Percentiles rank a stretch among this genome's conserved stretches.
phyloP scores from a whole-genome alignment of 1,140 invertebrate species.

The Andrena cerasifolii region DNA sequence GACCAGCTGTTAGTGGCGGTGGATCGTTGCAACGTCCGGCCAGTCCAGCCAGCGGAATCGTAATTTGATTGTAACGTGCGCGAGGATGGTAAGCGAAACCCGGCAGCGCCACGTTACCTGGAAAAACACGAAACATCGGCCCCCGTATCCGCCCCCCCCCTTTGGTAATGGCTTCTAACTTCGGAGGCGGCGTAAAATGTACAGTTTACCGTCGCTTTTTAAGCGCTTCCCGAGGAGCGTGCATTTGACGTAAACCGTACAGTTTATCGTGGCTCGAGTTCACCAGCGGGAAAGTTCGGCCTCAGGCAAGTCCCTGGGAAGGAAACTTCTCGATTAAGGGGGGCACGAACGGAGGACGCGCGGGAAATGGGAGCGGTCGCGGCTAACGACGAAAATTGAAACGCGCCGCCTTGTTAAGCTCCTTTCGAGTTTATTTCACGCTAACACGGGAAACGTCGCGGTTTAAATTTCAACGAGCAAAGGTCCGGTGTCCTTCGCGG shows the following conservation, averaged over 20 bases:
- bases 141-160: not conserved
- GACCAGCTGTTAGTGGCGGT: too few species aligned
- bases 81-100: too few species aligned
- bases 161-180: not conserved
- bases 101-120: too few species aligned
- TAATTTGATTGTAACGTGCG: conserved; percentile 19
- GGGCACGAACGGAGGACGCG: too few species aligned
- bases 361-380: not conserved
- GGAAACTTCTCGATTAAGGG: conserved; percentile 60
- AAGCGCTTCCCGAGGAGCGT: not conserved
- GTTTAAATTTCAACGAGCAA: not conserved
- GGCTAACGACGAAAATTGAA: conserved; percentile 42
- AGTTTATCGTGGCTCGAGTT: conserved; percentile 5
- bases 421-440: conserved; percentile 10
- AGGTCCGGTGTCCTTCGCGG: not conserved
- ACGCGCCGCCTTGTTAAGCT: conserved; percentile 38
- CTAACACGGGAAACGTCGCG: not conserved
- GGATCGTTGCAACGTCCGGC: not conserved
- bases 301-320: not conserved
- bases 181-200: not conserved
- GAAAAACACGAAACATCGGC: not conserved
- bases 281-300: not conserved
- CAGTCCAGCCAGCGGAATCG: not conserved
- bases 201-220: not conserved
- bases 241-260: conserved; percentile 1